Percentiles rank a stretch among this genome's conserved stretches.
Evolutionary conservation across 2,888 invertebrate genomes (phyloP).

Genomic region (Actias luna): DNA sequence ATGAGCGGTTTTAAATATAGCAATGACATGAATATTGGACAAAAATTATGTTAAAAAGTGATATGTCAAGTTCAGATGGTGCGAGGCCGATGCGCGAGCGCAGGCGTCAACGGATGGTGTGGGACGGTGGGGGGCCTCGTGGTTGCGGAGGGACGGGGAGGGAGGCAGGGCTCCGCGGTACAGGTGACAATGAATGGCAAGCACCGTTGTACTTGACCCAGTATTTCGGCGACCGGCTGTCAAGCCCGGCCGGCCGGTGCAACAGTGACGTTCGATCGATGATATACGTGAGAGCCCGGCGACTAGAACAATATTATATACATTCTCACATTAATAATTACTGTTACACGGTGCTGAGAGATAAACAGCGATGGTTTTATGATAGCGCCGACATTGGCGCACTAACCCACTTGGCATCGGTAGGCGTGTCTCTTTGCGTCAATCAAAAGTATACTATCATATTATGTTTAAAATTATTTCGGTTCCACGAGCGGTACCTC

Average conservation of each 20-base stretch:
- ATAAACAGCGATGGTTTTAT: conserved; percentile 49
- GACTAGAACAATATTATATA: conserved; percentile 32
- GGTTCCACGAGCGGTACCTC: conserved; percentile 17
- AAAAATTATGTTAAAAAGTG: conserved; percentile 64
- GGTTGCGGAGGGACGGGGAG: conserved; percentile 31
- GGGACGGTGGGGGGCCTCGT: conserved; percentile 26
- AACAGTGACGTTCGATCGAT: conserved; percentile 57
- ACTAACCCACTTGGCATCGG: conserved; percentile 73
- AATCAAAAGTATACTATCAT: conserved; percentile 51
- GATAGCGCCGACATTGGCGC: conserved; percentile 72
- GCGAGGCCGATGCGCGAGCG: conserved; percentile 65
- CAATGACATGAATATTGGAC: conserved; percentile 57
- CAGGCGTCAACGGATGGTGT: conserved; percentile 28
- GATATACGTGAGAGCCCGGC: conserved; percentile 55
- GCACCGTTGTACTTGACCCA: conserved; percentile 81
- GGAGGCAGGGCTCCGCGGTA: conserved; percentile 26
- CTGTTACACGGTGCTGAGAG: conserved; percentile 46
- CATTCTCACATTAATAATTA: conserved; percentile 46
- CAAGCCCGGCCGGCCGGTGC: conserved; percentile 53
- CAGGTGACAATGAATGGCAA: conserved; percentile 79
- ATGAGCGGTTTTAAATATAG: conserved; percentile 13
- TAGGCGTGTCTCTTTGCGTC: conserved; percentile 58
- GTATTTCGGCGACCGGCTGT: conserved; percentile 67
- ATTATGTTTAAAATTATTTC: conserved; percentile 23
- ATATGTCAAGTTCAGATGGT: conserved; percentile 76